Conservation (phyloP, 2,113 vertebrate species). For the Gorsachius goisagi region DNA sequence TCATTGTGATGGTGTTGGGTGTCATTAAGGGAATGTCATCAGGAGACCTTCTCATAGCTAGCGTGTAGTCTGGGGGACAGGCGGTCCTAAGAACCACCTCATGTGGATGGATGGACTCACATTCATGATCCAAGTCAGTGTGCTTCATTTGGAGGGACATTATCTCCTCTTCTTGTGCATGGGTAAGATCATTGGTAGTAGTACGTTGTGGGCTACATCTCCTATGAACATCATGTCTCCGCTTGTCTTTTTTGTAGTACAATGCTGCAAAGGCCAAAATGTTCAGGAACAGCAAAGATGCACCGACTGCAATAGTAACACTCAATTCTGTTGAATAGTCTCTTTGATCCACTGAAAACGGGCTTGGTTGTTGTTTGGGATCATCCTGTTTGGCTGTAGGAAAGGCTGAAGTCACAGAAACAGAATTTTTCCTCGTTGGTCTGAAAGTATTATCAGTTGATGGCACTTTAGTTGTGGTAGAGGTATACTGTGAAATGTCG, state of each 20-base stretch:
- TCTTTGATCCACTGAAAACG: conserved; percentile 94
- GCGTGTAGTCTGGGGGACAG: conserved; percentile 97
- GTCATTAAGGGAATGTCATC: conserved; percentile 99
- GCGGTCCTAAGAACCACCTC: conserved; percentile 97
- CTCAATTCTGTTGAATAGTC: conserved; percentile 98
- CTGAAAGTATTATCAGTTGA: conserved; percentile 91
- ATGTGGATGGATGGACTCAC: conserved; percentile 93
- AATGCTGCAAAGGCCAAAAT: conserved; percentile 96
- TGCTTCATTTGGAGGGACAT: conserved; percentile 99
- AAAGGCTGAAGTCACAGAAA: conserved; percentile 90
- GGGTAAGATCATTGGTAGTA: conserved; percentile 91
- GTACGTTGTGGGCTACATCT: conserved; percentile 94
- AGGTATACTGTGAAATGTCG: conserved; percentile 95
- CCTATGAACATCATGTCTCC: conserved; percentile 93
- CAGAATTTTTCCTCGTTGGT: conserved; percentile 88
- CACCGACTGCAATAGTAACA: conserved; percentile 95
- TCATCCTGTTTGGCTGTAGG: conserved; percentile 93
- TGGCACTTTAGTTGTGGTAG: conserved; percentile 97
- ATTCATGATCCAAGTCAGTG: conserved; percentile 96
- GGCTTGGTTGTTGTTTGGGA: conserved; percentile 87
- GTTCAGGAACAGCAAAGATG: conserved; percentile 96
- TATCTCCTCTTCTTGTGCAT: conserved; percentile 98
- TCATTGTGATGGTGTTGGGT: conserved; percentile 98
- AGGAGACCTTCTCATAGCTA: conserved; percentile 97
- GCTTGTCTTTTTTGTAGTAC: conserved; percentile 99